Base-by-base conservation (phyloP, 2,888 invertebrate species). In the Escarpia spicata region DNA sequence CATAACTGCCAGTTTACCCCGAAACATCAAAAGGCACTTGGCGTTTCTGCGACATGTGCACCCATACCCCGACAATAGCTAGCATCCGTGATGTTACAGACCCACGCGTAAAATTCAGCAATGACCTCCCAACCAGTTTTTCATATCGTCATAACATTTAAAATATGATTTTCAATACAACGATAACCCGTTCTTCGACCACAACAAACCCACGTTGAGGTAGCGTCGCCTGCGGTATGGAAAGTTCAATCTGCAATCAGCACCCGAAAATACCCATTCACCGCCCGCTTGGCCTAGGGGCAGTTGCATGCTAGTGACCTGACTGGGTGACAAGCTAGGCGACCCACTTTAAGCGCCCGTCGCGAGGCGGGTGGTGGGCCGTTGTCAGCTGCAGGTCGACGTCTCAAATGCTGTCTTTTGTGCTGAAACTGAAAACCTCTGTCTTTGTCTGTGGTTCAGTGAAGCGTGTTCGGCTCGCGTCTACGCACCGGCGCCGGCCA, bases 331-430 rank as follows among this genome's bases (percentile, higher is more conserved):
- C 75, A 75, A 52, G 75, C 75, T 19, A 75, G 26, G 19, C 75
- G 75, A 75, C 75, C 75, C 75, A 75, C 26, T 75, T 75, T 75
- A n/a, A 19, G n/a, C 75, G 26, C 19, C 6, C 19, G 75, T 75
- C 75, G 75, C 75, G 75, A 15, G 75, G 75, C 75, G 75, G 75
- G 75, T n/a, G 75, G 75, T n/a, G 26, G 2, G n/a, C 3, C 75
- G 75, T n/a, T 75, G 75, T 75, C 75, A 75, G 75, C 75, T 75
- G 75, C 8, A 15, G 6, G 19, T n/a, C n/a, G 75, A 1, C 4
- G 75, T 75, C 75, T 75, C 75, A 19, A 75, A 75, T 75, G 75
- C 75, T 75, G 75, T n/a, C 75, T 75, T 75, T 75, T 75, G 75
- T 75, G 75, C 75, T 26, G 75, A 75, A 75, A 75, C 75, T 26